Evolutionary conservation across 2,888 invertebrate species (phyloP).

Genomic region (Cephus spinipes): DNA sequence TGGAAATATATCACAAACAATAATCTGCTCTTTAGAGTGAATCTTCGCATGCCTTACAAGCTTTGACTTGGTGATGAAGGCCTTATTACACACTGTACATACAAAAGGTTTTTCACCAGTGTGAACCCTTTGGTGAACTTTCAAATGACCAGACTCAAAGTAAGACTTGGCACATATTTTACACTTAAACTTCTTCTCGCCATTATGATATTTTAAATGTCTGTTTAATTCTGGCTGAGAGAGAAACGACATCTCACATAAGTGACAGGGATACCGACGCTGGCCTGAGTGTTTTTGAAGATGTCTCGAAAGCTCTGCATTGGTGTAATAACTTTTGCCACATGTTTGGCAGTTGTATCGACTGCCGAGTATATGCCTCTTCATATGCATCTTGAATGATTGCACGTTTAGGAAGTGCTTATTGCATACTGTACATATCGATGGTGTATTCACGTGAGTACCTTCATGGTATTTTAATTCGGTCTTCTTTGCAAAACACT

Average conservation of each 20-base stretch:
- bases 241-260: conserved; percentile 55
- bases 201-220: conserved; percentile 57
- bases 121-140: conserved; percentile 57
- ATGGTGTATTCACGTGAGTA: conserved; percentile 37
- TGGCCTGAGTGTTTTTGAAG: conserved; percentile 52
- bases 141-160: conserved; percentile 58
- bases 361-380: conserved; percentile 51
- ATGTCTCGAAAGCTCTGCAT: conserved; percentile 55
- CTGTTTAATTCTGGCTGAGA: conserved; percentile 56
- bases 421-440: conserved; percentile 49
- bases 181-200: conserved; percentile 54
- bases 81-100: conserved; percentile 55
- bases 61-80: conserved; percentile 57
- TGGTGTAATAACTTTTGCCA: conserved; percentile 54
- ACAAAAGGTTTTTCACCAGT: conserved; percentile 57
- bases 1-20: conserved; percentile 11
- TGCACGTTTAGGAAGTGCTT: conserved; percentile 52
- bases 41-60: conserved; percentile 54
- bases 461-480: conserved; percentile 47
- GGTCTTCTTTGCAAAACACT: conserved; percentile 37
- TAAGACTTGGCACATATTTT: conserved; percentile 53
- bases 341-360: conserved; percentile 50
- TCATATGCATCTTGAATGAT: conserved; percentile 53
- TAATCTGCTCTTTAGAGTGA: conserved; percentile 38
- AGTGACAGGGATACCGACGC: conserved; percentile 50